Evolutionary conservation across 2,888 invertebrate species (phyloP), one percentile per base, ranked within the genome.

Genomic region (Theretra japonica): DNA sequence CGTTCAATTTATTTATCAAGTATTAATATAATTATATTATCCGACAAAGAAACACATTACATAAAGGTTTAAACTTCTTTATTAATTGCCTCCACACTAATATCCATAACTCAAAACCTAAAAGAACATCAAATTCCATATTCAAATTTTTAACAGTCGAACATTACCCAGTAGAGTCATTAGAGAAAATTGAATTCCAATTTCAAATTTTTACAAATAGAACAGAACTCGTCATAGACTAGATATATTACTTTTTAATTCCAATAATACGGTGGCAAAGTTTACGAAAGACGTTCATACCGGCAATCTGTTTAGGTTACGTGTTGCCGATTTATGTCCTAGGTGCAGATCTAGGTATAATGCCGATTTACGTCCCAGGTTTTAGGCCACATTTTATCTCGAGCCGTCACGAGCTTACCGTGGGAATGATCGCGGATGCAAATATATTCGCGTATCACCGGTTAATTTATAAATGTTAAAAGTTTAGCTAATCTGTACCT

Each of bases 391-490:
- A 65, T 65, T 65, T 65, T 48, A 65, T 65, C 48, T 65, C 41
- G 17, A 23, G 17, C 65, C 41, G 65, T 65, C 65, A 65, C 65
- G 65, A 65, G 21, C 41, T 48, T 65, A 65, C 65, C 65, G 65
- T 65, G 65, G 65, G 65, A 65, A 65, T 62, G 21, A 62, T 65
- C 65, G 53, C 53, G 53, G 53, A 41, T 65, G 65, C 65, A 41
- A 65, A 65, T 33, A 65, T 5, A 65, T 23, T 23, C 48, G 65
- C 41, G 41, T 65, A 65, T 70, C 59, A 70, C 28, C 59, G 41
- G 70, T 60, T 70, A 70, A 60, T 70, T 70, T 71, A 71, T 56
- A 71, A 62, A 62, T 28, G 65, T 65, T 60, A 58, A 58, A 58
- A 58, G 58, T 58, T 58, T 25, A 58, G 15, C 17, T 17, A 25